These are phyloP conservation scores for Drosophila truncata DNA, from an alignment of 1,140 invertebrate genomes.

Conservation along the genomic window DNA sequence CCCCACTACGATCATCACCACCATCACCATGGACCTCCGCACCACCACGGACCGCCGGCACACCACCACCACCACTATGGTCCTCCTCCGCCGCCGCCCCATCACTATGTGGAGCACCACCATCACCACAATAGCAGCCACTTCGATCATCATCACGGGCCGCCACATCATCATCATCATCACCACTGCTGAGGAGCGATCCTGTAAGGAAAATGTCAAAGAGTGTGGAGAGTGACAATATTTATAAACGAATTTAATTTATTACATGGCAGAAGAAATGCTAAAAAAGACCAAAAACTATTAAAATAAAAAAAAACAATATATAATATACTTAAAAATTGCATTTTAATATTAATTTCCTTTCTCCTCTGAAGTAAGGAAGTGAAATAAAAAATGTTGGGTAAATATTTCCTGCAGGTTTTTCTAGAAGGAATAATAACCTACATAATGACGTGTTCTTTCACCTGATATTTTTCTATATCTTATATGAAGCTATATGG, in stretches of 20 bases:
- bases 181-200: constrained; percentile 45
- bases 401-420: neutral
- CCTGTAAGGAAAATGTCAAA: neutral
- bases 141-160: constrained; percentile 46
- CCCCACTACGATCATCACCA: constrained; percentile 42
- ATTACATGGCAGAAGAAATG: constrained; percentile 18
- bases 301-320: neutral
- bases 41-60: constrained; percentile 34
- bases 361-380: too few species aligned
- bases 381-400: too few species aligned
- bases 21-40: constrained; percentile 51
- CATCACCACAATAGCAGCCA: constrained; percentile 45
- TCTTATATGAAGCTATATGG: neutral
- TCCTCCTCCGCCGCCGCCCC: constrained; percentile 29
- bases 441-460: neutral
- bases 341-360: neutral
- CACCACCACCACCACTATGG: constrained; percentile 54
- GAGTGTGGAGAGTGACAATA: constrained; percentile 18
- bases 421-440: neutral
- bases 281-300: neutral
- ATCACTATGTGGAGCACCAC: constrained; percentile 26
- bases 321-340: neutral
- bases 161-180: constrained; percentile 45
- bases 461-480: neutral
- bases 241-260: constrained; percentile 61